Evolutionary conservation across 2,113 vertebrate species (phyloP).

Genomic region (Macrotis lagotis): DNA sequence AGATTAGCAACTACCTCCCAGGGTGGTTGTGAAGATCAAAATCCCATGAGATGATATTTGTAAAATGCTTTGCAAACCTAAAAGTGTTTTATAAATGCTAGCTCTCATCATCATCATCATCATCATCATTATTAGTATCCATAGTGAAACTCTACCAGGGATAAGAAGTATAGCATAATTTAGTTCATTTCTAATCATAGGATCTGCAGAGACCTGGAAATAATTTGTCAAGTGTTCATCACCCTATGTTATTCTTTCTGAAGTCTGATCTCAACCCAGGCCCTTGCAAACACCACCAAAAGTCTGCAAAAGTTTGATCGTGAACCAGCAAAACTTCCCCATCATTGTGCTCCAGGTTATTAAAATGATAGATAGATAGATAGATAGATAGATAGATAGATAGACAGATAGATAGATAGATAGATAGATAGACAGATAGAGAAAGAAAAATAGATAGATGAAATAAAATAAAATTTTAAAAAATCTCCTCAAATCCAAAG

Average conservation of each 20-base stretch:
- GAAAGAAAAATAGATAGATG: not conserved
- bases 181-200: not conserved
- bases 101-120: not conserved
- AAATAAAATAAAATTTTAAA: not conserved
- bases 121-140: not conserved
- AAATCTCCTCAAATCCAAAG: not conserved
- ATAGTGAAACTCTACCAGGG: not conserved
- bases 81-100: too few relatives aligned
- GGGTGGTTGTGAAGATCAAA: not conserved
- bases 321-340: not conserved
- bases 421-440: too few relatives aligned
- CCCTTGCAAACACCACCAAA: not conserved
- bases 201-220: not conserved
- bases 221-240: not conserved
- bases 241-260: not conserved
- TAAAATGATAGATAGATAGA: too few relatives aligned
- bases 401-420: too few relatives aligned
- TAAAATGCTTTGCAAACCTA: too few relatives aligned
- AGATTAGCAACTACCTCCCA: too few relatives aligned
- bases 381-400: too few relatives aligned
- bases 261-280: not conserved
- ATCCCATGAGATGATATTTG: too few relatives aligned
- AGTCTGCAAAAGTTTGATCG: not conserved
- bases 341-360: not conserved
- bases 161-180: not conserved